phyloP scores from a whole-genome alignment of 2,797 vertebrate species.

The Ispidina picta region DNA sequence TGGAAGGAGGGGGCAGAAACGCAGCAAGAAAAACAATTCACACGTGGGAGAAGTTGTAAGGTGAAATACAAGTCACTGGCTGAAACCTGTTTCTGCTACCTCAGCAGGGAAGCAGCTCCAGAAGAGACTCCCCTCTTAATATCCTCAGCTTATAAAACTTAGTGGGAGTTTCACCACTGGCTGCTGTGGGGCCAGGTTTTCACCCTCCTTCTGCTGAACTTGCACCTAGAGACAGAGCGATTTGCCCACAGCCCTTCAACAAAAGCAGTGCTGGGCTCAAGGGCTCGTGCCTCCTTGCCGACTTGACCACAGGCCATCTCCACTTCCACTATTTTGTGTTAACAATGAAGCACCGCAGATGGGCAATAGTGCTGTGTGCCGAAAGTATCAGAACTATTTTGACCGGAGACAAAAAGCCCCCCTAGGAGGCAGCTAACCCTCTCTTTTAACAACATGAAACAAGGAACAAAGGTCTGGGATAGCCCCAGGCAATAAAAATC shows the following conservation, averaged over 20 bases:
- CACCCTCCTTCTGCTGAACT: slow-evolving; percentile 36
- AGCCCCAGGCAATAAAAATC: slow-evolving; percentile 62
- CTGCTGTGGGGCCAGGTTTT: neutral
- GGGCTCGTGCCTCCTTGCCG: slow-evolving; percentile 41
- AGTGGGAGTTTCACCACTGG: neutral
- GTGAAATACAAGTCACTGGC: slow-evolving; percentile 39
- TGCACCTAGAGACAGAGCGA: neutral
- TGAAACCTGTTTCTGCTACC: slow-evolving; percentile 49
- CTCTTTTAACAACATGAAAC: slow-evolving; percentile 37
- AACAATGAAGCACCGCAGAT: slow-evolving; percentile 21
- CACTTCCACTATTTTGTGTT: neutral
- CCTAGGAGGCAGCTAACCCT: slow-evolving; percentile 35
- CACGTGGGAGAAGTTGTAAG: slow-evolving; percentile 40
- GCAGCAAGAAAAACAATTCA: slow-evolving; percentile 35
- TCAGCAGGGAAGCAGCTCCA: slow-evolving; percentile 19
- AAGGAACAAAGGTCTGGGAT: slow-evolving; percentile 15
- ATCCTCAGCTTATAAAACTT: slow-evolving; percentile 25
- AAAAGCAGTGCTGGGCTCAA: neutral
- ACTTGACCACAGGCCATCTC: slow-evolving; percentile 41
- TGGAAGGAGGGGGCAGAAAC: slow-evolving; percentile 19
- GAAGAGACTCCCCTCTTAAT: slow-evolving; percentile 27
- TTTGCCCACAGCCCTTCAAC: neutral
- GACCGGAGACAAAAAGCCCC: slow-evolving; percentile 50
- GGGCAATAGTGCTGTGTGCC: neutral
- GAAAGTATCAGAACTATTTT: slow-evolving; percentile 37